Base-by-base conservation (phyloP, 2,113 vertebrate genomes). In the Cepphus grylle region DNA sequence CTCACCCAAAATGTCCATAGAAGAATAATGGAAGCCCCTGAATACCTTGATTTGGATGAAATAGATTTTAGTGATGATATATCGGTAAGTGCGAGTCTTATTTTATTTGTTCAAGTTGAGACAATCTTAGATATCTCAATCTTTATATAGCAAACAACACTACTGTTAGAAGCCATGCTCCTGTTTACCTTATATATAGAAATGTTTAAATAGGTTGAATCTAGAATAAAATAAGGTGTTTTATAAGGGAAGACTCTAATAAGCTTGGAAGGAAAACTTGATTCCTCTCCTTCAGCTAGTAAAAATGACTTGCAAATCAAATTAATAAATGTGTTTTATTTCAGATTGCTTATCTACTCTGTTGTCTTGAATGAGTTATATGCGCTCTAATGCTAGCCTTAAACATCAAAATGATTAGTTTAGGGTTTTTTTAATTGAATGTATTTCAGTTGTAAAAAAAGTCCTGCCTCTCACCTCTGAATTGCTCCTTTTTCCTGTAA, bases 41-140 rank as follows among this genome's bases (percentile, higher is more conserved):
- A 99, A 96, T 99, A 99, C 96, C 98, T 99, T 97, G 99, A 99
- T 98, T 98, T 99, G 98, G 99, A 99, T 97, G 99, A 99, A 98
- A 99, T 99, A 94, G 99, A 99, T 98, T 99, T 99, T 97, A 99
- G 98, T 58, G 99, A 99, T 97, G 99, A 99, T 86, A 98, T 99
- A 97, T 99, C 98, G 96, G 99, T 99, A 98, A 99, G 99, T 98
- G 96, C 34, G 59, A 76, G 22, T 67, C 29, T 42, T 83, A 80
- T 5, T 88, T 81, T 88, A 49, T 70, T 93, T 96, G 14, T 43
- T 90, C 43, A 50, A 29, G 12, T 67, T 86, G n/a, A 82, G 13
- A 56, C 26, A 59, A 29, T 47, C 62, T 55, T 84, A 29, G 17
- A 15, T 87, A n/a, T 43, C 42, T 84, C 29, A 88, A 20, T 74